A percentile compares a stretch with the other conserved stretches of the same genome.
Conservation (phyloP, 92 coral and sea anemone species). For the Palythoa grandiflora region DNA sequence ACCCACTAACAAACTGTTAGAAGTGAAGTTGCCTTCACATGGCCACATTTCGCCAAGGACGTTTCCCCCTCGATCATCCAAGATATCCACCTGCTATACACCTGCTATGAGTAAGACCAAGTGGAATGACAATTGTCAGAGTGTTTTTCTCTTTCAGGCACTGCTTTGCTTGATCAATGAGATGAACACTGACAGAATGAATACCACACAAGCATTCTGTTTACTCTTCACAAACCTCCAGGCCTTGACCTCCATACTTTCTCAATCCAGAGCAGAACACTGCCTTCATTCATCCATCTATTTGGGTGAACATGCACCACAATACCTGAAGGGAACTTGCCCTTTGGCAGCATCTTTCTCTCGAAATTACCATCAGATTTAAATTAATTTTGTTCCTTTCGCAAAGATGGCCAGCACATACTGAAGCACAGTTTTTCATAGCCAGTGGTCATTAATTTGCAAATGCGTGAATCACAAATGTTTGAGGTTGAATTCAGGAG, state of each 20-base stretch:
- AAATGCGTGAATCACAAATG: no score
- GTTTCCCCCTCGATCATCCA: constrained; percentile 54
- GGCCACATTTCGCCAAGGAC: constrained; percentile 9
- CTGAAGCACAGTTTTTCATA: constrained; percentile 3
- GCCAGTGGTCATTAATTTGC: neutral
- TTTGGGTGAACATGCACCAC: constrained; percentile 39
- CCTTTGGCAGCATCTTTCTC: constrained; percentile 9
- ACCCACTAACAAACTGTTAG: no score
- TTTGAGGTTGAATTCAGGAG: no score
- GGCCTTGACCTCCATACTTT: constrained; percentile 23
- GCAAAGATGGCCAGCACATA: neutral
- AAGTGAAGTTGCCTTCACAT: constrained; percentile 15
- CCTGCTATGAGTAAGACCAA: constrained; percentile 28
- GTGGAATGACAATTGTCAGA: constrained; percentile 35
- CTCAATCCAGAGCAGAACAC: constrained; percentile 8
- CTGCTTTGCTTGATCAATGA: constrained; percentile 29
- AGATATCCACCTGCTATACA: constrained; percentile 15
- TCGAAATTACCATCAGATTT: constrained; percentile 6
- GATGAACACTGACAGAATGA: neutral
- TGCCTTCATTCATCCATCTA: constrained; percentile 2
- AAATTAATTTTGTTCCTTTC: neutral
- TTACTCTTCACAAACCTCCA: no score
- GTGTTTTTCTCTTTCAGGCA: neutral
- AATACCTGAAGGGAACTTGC: constrained; percentile 2
- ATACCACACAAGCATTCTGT: no score